Evolutionary conservation across 2,113 vertebrate genomes (phyloP).

Genomic region (Nycticorax nycticorax): DNA sequence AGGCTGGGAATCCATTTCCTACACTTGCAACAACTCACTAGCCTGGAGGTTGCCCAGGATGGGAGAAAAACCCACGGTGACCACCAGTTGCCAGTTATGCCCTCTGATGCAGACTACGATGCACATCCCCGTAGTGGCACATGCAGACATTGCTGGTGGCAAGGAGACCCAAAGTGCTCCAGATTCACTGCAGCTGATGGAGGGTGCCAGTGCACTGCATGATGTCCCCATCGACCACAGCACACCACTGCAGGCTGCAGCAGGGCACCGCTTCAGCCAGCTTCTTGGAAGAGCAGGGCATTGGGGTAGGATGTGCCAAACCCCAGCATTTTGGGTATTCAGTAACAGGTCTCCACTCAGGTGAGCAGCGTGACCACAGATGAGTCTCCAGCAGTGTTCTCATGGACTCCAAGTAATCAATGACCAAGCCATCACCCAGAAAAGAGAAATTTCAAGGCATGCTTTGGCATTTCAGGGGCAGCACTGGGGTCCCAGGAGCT

Average conservation of each 20-base stretch:
- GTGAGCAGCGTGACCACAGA: not conserved
- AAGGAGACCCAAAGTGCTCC: not conserved
- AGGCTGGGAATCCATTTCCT: not conserved
- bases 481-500: not conserved
- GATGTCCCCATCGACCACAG: rapidly evolving
- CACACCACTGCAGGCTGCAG: not conserved
- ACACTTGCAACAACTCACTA: not conserved
- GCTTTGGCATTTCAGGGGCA: not conserved
- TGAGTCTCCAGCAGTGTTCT: not conserved
- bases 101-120: too few species aligned
- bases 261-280: not conserved
- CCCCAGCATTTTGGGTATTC: not conserved
- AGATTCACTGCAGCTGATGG: not conserved
- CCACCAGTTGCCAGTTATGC: too few species aligned
- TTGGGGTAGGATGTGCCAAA: not conserved
- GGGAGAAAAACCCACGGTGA: not conserved
- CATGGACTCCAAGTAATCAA: too few species aligned
- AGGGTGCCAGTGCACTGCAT: not conserved
- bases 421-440: not conserved
- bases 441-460: not conserved
- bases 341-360: not conserved
- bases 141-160: not conserved
- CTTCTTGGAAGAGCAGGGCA: not conserved
- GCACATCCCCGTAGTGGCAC: rapidly evolving
- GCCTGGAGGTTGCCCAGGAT: not conserved